A percentile compares a stretch with the other conserved stretches of the same genome.
phyloP scores from a whole-genome alignment of 1,140 invertebrate species.

The Drosophila persimilis region DNA sequence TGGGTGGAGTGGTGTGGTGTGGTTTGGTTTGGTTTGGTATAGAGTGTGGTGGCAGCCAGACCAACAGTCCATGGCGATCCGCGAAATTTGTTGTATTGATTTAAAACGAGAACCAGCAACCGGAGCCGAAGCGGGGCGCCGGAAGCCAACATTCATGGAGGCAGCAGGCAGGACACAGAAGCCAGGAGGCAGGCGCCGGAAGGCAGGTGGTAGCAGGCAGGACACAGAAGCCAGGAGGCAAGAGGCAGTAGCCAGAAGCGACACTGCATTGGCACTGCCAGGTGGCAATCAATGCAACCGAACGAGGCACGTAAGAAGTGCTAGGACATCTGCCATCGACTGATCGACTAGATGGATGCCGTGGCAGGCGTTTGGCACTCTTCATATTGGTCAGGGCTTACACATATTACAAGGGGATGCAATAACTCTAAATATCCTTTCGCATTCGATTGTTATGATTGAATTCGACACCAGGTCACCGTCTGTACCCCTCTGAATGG shows the following conservation, averaged over 20 bases:
- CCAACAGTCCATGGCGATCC: constrained; percentile 49
- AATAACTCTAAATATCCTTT: too few species aligned
- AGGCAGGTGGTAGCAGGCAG: not conserved
- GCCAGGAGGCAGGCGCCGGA: too few species aligned
- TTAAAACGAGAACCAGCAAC: constrained; percentile 52
- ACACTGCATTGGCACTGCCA: constrained; percentile 31
- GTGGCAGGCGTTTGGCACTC: not conserved
- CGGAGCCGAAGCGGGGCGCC: not conserved
- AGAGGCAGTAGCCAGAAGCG: constrained; percentile 15
- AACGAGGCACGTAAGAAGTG: constrained; percentile 45
- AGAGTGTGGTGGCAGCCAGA: not conserved
- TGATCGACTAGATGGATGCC: constrained; percentile 1
- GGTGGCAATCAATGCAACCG: constrained; percentile 69
- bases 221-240: not conserved
- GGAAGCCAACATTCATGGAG: not conserved
- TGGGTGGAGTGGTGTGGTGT: too few species aligned
- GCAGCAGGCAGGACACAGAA: too few species aligned
- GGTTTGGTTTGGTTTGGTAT: not conserved
- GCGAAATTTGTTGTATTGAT: constrained; percentile 79
- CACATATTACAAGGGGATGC: too few species aligned
- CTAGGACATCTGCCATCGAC: not conserved
- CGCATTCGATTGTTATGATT: too few species aligned
- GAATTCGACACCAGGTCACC: too few species aligned
- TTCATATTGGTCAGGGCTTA: too few species aligned
- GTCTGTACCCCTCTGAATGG: too few species aligned